Evolutionary conservation across 2,888 invertebrate genomes (phyloP), one percentile per base, ranked within the genome.

Genomic region (Chloroclystis v-ata): DNA sequence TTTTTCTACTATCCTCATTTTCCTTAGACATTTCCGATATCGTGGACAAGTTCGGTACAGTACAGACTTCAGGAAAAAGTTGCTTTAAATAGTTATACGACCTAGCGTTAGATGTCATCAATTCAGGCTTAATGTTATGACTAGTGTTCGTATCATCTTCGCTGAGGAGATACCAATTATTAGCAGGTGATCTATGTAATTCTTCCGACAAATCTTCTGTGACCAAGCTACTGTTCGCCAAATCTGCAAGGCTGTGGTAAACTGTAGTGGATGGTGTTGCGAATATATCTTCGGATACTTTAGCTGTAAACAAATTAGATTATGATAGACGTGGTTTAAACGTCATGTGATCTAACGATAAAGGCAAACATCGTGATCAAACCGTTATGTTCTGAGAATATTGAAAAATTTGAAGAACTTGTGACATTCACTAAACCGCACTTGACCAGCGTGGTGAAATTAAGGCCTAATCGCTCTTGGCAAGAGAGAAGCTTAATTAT

Each of bases 171-270:
- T 75, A 78, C 86, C 86, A 87, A 43, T 73, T 76, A 0, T 69
- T 55, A 0, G 55, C 48, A 1, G 40, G 53, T 10, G 49, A 56
- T 0, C 43, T 1, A 1, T 6, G 20, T 5, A 5, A 26, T 5
- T 73, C 76, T 20, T 76, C 68, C 0, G 84, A 81, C 1, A 84
- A 57, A 42, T 87, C 86, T 35, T 86, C 85, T 1, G 86, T 86
- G 11, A 86, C 60, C 1, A 85, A 62, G 56, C 86, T 82, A 33
- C 59, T 68, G 20, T 62, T 60, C 1, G 68, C 14, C 30, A 13
- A 10, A 9, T 20, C 49, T 1, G 57, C 32, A 1, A 67, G 67
- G 20, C 65, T 73, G 25, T 60, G 61, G 47, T 58, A 66, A 1
- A 54, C 54, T 0, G 66, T 61, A 2, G 63, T 63, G 12, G 53